phyloP scores from a whole-genome alignment of 2,888 invertebrate genomes.

The Anorthoa munda region DNA sequence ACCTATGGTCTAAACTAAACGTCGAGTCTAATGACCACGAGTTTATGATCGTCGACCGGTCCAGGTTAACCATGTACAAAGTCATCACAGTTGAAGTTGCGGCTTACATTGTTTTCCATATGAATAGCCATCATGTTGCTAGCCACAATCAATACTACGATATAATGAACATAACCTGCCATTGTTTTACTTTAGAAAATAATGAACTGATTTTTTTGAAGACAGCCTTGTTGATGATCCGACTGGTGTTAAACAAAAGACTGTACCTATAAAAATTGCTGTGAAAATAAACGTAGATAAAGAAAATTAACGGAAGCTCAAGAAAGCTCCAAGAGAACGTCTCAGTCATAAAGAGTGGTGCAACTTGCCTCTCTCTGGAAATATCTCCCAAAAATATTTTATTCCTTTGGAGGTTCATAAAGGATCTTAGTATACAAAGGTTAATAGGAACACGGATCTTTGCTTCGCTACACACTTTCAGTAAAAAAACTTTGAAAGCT shows the following conservation, averaged over 20 bases:
- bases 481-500: slow-evolving; percentile 55
- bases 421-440: slow-evolving; percentile 64
- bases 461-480: slow-evolving; percentile 65
- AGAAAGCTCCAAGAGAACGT: slow-evolving; percentile 30
- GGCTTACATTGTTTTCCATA: slow-evolving; percentile 15
- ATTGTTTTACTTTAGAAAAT: neutral
- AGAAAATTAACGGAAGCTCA: slow-evolving; percentile 12
- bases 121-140: neutral
- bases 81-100: slow-evolving; percentile 2
- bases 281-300: slow-evolving; percentile 13
- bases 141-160: slow-evolving; percentile 5
- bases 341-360: slow-evolving; percentile 53
- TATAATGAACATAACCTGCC: neutral
- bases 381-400: slow-evolving; percentile 71
- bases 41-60: neutral
- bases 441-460: slow-evolving; percentile 68
- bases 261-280: neutral
- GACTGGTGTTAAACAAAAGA: neutral
- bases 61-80: neutral
- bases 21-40: neutral
- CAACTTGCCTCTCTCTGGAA: slow-evolving; percentile 63
- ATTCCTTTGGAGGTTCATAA: slow-evolving; percentile 62
- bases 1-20: neutral
- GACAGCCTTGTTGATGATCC: neutral
- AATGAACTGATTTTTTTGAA: neutral